These are phyloP conservation scores for Synchiropus splendidus DNA, from an alignment of 2,113 vertebrate genomes.

Conservation along the genomic window DNA sequence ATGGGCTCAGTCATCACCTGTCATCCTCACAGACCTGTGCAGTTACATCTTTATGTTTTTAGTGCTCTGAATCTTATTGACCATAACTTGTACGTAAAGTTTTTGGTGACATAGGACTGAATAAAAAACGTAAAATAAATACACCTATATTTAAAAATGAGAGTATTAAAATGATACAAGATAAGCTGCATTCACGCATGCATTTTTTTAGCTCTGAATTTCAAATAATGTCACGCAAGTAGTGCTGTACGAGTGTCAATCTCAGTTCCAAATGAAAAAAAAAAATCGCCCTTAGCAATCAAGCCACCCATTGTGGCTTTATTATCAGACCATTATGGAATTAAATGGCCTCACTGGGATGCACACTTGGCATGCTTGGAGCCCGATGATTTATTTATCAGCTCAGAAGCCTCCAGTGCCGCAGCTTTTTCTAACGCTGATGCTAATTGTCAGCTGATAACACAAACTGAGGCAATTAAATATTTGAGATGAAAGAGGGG, in stretches of 20 bases:
- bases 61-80: too few species aligned
- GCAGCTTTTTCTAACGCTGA: conserved; percentile 1
- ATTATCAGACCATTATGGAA: conserved; percentile 37
- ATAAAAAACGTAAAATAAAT: too few species aligned
- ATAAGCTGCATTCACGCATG: too few species aligned
- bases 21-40: not conserved
- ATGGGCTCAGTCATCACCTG: conserved; percentile 9
- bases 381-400: conserved; percentile 34
- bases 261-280: conserved; percentile 36
- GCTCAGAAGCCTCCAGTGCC: conserved; percentile 17
- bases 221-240: too few species aligned
- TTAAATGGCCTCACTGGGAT: conserved; percentile 39
- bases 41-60: too few species aligned
- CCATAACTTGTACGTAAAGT: too few species aligned
- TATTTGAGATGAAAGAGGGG: too few species aligned
- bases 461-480: not conserved
- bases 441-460: not conserved
- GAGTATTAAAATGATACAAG: too few species aligned
- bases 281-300: conserved; percentile 42
- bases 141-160: too few species aligned
- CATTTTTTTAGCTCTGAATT: too few species aligned
- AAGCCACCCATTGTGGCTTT: conserved; percentile 40
- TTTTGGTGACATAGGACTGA: too few species aligned
- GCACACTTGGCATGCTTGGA: conserved; percentile 9
- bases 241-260: conserved; percentile 9